Evolutionary conservation across 2,888 invertebrate species (phyloP).

Genomic region (Xanthia icteritia): DNA sequence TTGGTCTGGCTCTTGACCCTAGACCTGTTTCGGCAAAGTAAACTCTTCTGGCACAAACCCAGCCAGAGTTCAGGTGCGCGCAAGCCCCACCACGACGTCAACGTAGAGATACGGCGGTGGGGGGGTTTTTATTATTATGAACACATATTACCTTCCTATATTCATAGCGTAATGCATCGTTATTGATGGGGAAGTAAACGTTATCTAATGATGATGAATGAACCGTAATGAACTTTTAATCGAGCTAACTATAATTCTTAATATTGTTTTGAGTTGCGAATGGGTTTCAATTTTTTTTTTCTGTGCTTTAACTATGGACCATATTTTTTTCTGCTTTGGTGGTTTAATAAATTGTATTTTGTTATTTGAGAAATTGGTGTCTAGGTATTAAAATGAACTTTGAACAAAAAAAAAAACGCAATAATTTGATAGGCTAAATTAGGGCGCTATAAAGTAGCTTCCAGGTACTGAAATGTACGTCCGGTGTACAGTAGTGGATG

Average conservation of each 20-base stretch:
- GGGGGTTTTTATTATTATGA: too few relatives aligned
- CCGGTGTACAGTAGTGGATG: too few relatives aligned
- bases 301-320: too few relatives aligned
- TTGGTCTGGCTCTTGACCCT: too few relatives aligned
- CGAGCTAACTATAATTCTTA: constrained; percentile 24
- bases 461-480: too few relatives aligned
- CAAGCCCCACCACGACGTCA: too few relatives aligned
- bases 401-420: not conserved
- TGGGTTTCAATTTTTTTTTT: too few relatives aligned
- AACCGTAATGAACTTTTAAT: constrained; percentile 50
- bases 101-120: too few relatives aligned
- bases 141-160: not conserved
- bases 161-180: constrained; percentile 1
- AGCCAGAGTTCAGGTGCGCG: too few relatives aligned
- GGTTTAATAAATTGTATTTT: not conserved
- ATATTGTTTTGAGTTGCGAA: constrained; percentile 7
- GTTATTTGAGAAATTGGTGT: not conserved
- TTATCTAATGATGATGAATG: constrained; percentile 45
- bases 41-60: too few relatives aligned
- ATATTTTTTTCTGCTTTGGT: not conserved
- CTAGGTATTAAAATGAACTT: not conserved
- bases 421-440: not conserved
- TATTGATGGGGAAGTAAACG: constrained; percentile 23
- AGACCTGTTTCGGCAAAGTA: too few relatives aligned
- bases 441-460: not conserved